Base-by-base conservation (phyloP, 1,140 invertebrate species). In the Orius insidiosus region DNA sequence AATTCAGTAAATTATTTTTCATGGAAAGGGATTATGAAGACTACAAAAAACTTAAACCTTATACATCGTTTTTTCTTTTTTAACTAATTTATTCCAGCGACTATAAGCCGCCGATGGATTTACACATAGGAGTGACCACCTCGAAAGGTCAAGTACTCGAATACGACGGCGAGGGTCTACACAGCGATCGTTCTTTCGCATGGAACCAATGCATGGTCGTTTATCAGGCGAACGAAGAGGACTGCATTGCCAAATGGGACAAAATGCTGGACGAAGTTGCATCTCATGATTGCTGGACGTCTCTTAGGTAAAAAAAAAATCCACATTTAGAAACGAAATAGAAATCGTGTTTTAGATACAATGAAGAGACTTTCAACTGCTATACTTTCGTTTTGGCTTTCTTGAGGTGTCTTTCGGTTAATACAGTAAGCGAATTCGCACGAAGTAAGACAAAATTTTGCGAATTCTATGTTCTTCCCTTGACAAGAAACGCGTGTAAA, bases 111-210 rank as follows among this genome's bases (percentile, higher is more conserved):
- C 74, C 74, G 35, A 76, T 75, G 60, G 78, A 85, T 67, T 69
- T 86, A 40, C 82, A 86, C 60, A 85, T 85, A 61, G 81, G 80
- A 35, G 71, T 86, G 46, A 85, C 80, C 37, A 78, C 75, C 55
- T 82, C 78, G 41, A 67, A 67, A 48, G 79, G 80, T 40, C 67
- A 66, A 58, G 76, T 85, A 13, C 72, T 80, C 47, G 82, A 85
- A 64, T 85, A 79, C 62, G 79, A 83, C 68, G 70, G 69, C 53
- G 63, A 75, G 54, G 83, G 83, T 15, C 65, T 85, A 9, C 67
- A 63, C 51, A 60, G 54, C 50, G 68, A 68, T 35, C 47, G 58
- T 59, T 65, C 67, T 59, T 58, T 60, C 59, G 59, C 56, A 43
- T 83, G 79, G 78, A 67, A 69, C 51, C 75, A 81, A 60, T 82